Evolutionary conservation across 2,888 invertebrate genomes (phyloP).

Genomic region (Lasioglossum zephyrum): DNA sequence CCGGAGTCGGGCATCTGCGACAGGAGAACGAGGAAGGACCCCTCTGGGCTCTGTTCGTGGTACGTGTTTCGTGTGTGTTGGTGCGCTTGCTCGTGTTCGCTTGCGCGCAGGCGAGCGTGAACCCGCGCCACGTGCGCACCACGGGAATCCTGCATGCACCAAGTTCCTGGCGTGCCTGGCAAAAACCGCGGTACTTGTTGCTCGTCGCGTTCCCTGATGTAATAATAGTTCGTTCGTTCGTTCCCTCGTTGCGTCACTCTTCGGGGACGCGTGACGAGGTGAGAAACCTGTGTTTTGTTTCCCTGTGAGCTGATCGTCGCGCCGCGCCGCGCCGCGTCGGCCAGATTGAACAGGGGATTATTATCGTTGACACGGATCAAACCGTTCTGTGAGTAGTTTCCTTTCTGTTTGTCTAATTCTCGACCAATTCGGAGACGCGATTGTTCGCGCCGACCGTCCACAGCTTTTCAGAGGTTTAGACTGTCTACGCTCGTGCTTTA

Average conservation of each 20-base stretch:
- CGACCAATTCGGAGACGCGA: neutral
- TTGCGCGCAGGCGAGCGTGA: constrained; percentile 51
- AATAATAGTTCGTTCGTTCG: constrained; percentile 65
- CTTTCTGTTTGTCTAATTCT: neutral
- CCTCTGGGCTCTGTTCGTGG: constrained; percentile 32
- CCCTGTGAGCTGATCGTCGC: neutral
- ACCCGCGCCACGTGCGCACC: constrained; percentile 76
- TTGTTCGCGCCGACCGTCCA: neutral
- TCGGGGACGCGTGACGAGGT: constrained; percentile 36
- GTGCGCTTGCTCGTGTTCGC: constrained; percentile 15
- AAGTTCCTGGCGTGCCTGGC: constrained; percentile 75
- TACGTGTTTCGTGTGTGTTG: constrained; percentile 28
- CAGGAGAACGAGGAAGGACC: constrained; percentile 43
- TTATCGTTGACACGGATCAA: too few relatives aligned
- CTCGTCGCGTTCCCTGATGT: constrained; percentile 67
- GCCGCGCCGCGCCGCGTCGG: neutral
- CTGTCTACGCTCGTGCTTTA: neutral
- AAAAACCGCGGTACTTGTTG: constrained; percentile 75
- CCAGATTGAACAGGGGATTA: neutral
- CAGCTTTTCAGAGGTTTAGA: neutral
- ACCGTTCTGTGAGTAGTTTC: neutral
- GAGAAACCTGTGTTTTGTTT: constrained; percentile 35
- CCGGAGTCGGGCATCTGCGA: constrained; percentile 46
- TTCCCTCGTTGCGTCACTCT: constrained; percentile 55
- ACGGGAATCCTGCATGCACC: constrained; percentile 68